Evolutionary conservation across 2,797 vertebrate species (phyloP), one percentile per base, ranked within the genome.

Genomic region (Danio aesculapii): DNA sequence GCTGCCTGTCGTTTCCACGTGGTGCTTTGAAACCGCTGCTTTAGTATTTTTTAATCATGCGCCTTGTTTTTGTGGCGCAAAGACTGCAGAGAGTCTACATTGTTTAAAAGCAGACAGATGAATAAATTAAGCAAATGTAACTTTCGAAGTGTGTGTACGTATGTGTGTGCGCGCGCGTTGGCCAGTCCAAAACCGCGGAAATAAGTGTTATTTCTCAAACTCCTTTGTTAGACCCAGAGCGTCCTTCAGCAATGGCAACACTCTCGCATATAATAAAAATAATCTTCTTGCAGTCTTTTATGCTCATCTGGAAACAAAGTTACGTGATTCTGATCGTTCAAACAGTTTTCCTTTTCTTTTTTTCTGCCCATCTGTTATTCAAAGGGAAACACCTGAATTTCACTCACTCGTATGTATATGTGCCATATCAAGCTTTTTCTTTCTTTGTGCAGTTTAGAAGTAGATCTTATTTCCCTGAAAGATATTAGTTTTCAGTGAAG

Each of bases 401-500:
- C 57, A 69, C 57, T 76, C 19, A 69, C 39, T 19, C 4, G 47
- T 30, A 17, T 46, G 17, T 74, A 75, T 79, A 68, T 53, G 53
- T 61, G n/a, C n/a, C 53, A 17, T 77, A 58, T 73, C 43, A 59
- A 58, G 44, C 67, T 50, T 75, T 73, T 50, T 63, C 57, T 62
- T 79, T 19, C 55, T 55, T 75, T 69, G 67, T 80, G 58, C 57
- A 71, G 57, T 75, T 55, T 55, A 70, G 46, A 69, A 75, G 77
- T 75, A 79, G 52, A 83, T 81, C 79, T 75, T 74, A 69, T 58
- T 70, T 53, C 66, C 41, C 46, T 17, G 57, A 83, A 79, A 52
- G 77, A 64, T 72, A 72, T 74, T 79, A 61, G 63, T 73, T 83
- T 79, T 63, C 52, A 81, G 87, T 88, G 86, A 89, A 89, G 88